Evolutionary conservation across 2,113 vertebrate species (phyloP).

Genomic region (Microtus montanus): DNA sequence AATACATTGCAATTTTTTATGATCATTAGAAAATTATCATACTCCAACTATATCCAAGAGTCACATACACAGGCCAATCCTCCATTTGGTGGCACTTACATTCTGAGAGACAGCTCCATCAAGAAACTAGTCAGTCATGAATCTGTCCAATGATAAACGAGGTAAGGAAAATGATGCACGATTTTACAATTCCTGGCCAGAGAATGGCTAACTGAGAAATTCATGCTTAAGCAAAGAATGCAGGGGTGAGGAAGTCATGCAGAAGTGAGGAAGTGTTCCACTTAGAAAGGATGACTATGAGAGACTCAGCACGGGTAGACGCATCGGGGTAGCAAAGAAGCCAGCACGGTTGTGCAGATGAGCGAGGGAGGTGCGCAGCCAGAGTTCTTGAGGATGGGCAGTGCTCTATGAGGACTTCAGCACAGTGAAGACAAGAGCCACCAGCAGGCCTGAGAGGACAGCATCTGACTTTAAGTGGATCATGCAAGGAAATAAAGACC

Average conservation of each 20-base stretch:
- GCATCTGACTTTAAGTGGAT: slow-evolving; percentile 32
- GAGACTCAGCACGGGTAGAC: background rate
- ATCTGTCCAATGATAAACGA: slow-evolving; percentile 12
- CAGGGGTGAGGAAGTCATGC: background rate
- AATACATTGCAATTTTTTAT: background rate
- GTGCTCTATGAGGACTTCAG: background rate
- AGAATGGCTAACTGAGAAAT: background rate
- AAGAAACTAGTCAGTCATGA: background rate
- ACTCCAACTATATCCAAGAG: background rate
- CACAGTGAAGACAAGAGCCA: background rate
- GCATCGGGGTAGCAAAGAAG: background rate
- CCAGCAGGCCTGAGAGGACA: background rate
- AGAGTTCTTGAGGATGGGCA: fast-evolving
- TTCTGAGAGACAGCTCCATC: background rate
- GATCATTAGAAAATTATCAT: slow-evolving; percentile 9
- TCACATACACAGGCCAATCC: background rate
- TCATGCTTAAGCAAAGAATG: background rate
- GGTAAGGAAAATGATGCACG: slow-evolving; percentile 6
- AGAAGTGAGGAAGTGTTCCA: background rate
- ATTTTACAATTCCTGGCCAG: background rate
- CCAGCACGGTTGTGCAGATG: no score
- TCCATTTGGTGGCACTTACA: background rate
- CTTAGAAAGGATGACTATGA: background rate
- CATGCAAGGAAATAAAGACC: background rate
- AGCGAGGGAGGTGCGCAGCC: background rate